Base-by-base conservation (phyloP, 1,140 invertebrate species). In the Lasioglossum albipes region DNA sequence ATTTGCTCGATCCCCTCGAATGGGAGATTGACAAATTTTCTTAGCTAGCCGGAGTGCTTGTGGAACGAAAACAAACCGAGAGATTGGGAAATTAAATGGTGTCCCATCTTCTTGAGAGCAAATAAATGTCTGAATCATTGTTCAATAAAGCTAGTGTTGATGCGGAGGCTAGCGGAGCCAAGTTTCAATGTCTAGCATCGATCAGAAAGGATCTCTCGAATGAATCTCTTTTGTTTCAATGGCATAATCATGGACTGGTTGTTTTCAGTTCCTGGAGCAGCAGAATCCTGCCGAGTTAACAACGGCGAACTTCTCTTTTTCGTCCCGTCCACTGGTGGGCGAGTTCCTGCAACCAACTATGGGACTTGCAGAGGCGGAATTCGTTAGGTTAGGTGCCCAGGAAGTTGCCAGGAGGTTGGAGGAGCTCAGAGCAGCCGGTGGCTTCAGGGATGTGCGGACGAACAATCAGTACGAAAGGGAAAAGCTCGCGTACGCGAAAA, bases 221-320 rank as follows among this genome's bases (percentile, higher is more conserved):
- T 13, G 45, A 13, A 3, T 12, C 1, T 27, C 2, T 0, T 36
- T 36, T 13, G 45, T 49, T 49, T 13, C 9, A 45, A 45, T 45
- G 9, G 1, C 45, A 1, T 45, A 10, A 12, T 49, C 45, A 49
- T 13, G 45, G 9, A 49, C 10, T 13, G 45, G 13, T 49, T 31
- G 27, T 41, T 83, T 93, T 20, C 92, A 97, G 96, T 97, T 97
- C 90, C 92, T 97, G 86, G 97, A 97, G 83, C 95, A 96, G 90
- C 96, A 97, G 91, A 96, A 96, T 78, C 95, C 94, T 31, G 93
- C 95, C 10, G 97, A 97, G 81, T 93, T 99, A 64, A 96, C 95
- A 0, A 94, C 96, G 31, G 97, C 98, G 36, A 97, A 99, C 92
- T 99, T 99, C 92, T 98, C 96, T 57, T 99, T 99, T 92, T 98